Conservation (phyloP, 2,113 vertebrate genomes). For the Carassius auratus region DNA sequence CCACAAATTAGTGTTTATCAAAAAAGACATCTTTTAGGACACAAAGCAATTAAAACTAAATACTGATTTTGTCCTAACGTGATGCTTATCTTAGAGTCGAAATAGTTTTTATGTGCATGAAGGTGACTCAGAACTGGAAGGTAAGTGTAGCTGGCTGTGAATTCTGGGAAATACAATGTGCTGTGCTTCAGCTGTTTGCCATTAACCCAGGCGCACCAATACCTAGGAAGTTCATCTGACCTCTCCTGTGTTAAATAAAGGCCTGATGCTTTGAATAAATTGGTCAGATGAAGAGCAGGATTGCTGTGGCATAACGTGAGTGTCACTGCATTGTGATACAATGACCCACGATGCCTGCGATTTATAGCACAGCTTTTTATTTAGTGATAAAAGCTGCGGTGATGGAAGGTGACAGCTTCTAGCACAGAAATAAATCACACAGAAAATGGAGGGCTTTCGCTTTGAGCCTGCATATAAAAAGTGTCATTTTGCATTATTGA, state of each 20-base stretch:
- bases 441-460: slow-evolving; percentile 56
- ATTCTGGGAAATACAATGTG: slow-evolving; percentile 56
- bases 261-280: slow-evolving; percentile 55
- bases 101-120: slow-evolving; percentile 36
- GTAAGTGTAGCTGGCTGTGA: slow-evolving; percentile 39
- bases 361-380: slow-evolving; percentile 60
- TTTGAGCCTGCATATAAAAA: slow-evolving; percentile 55
- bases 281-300: slow-evolving; percentile 55
- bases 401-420: slow-evolving; percentile 60
- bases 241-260: slow-evolving; percentile 54
- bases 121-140: slow-evolving; percentile 46
- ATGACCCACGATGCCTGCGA: slow-evolving; percentile 33
- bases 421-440: slow-evolving; percentile 57
- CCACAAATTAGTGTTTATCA: neutral
- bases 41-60: neutral
- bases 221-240: slow-evolving; percentile 50
- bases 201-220: slow-evolving; percentile 53
- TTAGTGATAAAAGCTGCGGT: slow-evolving; percentile 58
- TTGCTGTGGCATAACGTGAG: slow-evolving; percentile 50
- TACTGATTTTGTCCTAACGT: neutral
- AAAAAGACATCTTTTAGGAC: neutral
- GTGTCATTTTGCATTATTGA: slow-evolving; percentile 62
- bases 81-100: slow-evolving; percentile 2
- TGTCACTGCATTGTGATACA: slow-evolving; percentile 34
- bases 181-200: slow-evolving; percentile 53